These are phyloP conservation scores for Cephus nigrinus DNA, from an alignment of 2,888 invertebrate species.

Conservation along the genomic window DNA sequence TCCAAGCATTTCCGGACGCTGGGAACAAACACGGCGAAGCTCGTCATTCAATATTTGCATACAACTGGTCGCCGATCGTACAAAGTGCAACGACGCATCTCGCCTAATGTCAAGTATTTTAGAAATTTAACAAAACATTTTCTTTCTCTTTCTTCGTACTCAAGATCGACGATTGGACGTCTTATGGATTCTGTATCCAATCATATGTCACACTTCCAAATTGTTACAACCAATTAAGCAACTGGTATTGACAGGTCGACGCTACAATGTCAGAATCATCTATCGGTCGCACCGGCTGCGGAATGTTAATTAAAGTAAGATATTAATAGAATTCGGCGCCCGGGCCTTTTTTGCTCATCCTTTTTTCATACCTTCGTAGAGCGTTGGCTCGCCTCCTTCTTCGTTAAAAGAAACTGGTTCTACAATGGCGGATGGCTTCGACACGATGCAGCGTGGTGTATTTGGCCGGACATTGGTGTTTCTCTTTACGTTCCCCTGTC, in stretches of 20 bases:
- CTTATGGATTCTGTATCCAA: not conserved
- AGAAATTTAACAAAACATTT: not conserved
- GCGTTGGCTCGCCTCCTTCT: constrained; percentile 23
- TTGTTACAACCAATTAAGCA: not conserved
- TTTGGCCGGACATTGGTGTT: not conserved
- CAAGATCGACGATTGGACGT: not conserved
- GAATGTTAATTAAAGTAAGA: not conserved
- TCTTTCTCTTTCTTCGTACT: not conserved
- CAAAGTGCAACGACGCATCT: not conserved
- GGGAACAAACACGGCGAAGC: not conserved
- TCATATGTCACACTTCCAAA: not conserved
- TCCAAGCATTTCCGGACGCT: not conserved
- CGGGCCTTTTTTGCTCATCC: constrained; percentile 26
- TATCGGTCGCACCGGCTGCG: not conserved
- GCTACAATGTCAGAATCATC: not conserved
- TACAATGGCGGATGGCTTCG: constrained; percentile 48
- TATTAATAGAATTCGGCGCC: constrained; percentile 28
- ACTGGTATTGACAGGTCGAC: not conserved
- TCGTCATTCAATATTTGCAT: not conserved
- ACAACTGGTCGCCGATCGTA: not conserved
- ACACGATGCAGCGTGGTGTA: constrained; percentile 47
- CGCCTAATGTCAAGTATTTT: not conserved
- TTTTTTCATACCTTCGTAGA: constrained; percentile 32
- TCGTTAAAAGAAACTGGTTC: constrained; percentile 52
- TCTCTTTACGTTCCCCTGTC: not conserved